Base-by-base conservation (phyloP, 2,888 invertebrate species). In the Diloba caeruleocephala region DNA sequence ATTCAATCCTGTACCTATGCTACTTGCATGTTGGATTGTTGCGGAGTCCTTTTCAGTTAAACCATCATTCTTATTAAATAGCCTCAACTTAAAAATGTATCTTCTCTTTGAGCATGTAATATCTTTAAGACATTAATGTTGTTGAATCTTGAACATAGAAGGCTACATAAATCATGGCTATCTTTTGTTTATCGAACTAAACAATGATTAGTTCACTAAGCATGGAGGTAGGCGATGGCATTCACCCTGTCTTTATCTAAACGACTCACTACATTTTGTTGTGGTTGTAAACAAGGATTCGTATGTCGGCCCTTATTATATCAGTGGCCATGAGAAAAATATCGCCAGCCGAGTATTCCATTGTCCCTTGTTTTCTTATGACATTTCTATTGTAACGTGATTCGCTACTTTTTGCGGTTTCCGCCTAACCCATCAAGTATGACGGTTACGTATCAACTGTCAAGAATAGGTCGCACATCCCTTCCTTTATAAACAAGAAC, bases 401-500 rank as follows among this genome's bases (percentile, higher is more conserved):
- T 88, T 89, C 81, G 87, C 89, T 79, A 87, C 82, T 90, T 92
- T 90, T 92, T 92, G 92, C 92, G 92, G 92, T 92, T 93, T 92
- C 92, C 91, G 91, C 75, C 83, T 81, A 83, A 81, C 81, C 78
- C 89, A 74, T 83, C 82, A 79, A 81, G 91, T 92, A 89, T 91
- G 90, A 92, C 92, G 90, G 91, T 90, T 90, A 88, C 90, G 88
- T 85, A 78, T 84, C 84, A 86, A 86, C 81, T 84, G 81, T 72
- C 76, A 78, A 85, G 84, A 85, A 87, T 83, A 82, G 74, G 66
- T 73, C 71, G 66, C 57, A 78, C 77, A 81, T 84, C 84, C 82
- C 80, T 87, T 78, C 75, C 63, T 74, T 73, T 71, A 69, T 64
- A 58, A 56, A 61, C 17, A 51, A 44, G 59, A 53, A 71, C 55